Evolutionary conservation across 1,140 invertebrate genomes (phyloP), one percentile per base, ranked within the genome.

Genomic region (Trialeurodes vaporariorum): DNA sequence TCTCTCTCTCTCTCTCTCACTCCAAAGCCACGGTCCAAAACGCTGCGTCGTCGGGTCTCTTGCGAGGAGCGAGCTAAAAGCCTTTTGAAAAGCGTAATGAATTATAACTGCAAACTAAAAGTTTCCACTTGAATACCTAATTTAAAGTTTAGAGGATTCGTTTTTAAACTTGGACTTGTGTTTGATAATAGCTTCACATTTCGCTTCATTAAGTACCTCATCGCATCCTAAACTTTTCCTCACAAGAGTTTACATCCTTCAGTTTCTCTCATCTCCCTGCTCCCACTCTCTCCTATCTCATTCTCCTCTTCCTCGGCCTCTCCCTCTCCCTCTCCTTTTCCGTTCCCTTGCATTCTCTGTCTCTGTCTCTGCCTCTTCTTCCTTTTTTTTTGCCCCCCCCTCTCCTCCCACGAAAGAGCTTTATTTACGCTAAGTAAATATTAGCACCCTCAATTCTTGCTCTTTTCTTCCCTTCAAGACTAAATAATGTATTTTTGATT

Each of bases 41-140:
- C 34, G 5, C 5, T 17, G 5, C 34, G 34, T 17, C 34, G 5
- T 49, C 17, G 5, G 17, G 5, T 17, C 34, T 17, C 5, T 17
- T 5, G 5, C 34, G 5, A 5, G 5, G 34, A 5, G 5, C 34
- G 34, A 49, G 34, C 34, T 49, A 49, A 49, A 49, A 49, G 34
- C 34, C 34, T 49, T 17, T 49, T 49, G 34, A 17, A 49, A 49
- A 49, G 34, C 34, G 34, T 49, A 49, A 49, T 49, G 34, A 49
- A 49, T 49, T 49, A 49, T 49, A 49, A 49, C 34, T 49, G 34
- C 34, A 49, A 49, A 49, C 34, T 49, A 49, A 49, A 49, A 49
- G 34, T 49, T 49, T 49, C 34, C 34, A 49, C 34, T 49, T 49
- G 34, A 49, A 49, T 49, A 49, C 34, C 34, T 49, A 49, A 49